Evolutionary conservation across 2,797 vertebrate genomes (phyloP).

Genomic region (Clarias laeviceps): DNA sequence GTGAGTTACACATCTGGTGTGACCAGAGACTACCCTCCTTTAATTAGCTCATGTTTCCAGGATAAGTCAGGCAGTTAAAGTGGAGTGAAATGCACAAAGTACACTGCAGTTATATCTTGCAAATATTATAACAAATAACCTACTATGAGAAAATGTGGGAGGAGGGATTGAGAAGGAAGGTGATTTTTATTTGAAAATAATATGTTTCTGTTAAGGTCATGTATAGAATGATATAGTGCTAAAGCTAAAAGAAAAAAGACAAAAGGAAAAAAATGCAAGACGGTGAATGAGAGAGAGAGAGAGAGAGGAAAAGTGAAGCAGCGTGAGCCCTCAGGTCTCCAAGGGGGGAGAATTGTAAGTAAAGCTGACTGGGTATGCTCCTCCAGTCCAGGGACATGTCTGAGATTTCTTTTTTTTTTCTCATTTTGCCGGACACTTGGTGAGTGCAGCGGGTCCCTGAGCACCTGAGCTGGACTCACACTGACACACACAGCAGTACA

Average conservation of each 20-base stretch:
- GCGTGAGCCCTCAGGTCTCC: conserved; percentile 85
- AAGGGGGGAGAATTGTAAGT: conserved; percentile 88
- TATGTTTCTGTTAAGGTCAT: background rate
- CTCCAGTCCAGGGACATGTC: conserved; percentile 85
- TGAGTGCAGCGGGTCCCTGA: conserved; percentile 85
- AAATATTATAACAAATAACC: background rate
- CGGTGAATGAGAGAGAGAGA: conserved; percentile 69
- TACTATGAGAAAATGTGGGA: background rate
- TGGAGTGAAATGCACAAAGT: background rate
- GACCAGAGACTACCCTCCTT: background rate
- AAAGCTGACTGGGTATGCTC: conserved; percentile 92
- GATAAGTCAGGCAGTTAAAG: background rate
- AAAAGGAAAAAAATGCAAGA: conserved; percentile 31
- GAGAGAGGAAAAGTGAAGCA: conserved; percentile 12
- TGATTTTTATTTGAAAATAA: background rate
- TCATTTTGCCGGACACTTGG: conserved; percentile 83
- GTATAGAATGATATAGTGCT: conserved; percentile 2
- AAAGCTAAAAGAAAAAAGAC: conserved; percentile 19
- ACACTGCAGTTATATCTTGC: background rate
- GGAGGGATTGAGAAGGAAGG: background rate
- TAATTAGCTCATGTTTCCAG: background rate
- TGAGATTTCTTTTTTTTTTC: conserved; percentile 77
- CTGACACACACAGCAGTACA: conserved; percentile 89
- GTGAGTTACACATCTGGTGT: background rate
- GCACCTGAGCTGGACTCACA: conserved; percentile 79